Base-by-base conservation (phyloP, 2,888 invertebrate species). In the Tryphoninae sp. region DNA sequence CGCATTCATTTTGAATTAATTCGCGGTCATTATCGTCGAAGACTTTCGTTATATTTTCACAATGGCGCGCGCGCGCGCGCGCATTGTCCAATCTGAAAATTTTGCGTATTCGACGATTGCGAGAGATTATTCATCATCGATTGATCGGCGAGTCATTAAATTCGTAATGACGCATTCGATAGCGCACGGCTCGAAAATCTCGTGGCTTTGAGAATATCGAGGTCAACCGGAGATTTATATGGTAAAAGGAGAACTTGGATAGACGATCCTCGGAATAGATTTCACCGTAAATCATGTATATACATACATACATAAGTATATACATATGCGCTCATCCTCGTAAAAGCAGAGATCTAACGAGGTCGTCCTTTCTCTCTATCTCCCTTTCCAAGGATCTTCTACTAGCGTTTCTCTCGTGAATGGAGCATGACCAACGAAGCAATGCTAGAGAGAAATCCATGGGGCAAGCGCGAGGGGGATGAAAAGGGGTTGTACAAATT, bases 331-430 rank as follows among this genome's bases (percentile, higher is more conserved):
- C 64, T 55, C 22, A 22, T 49, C 42, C 53, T 73, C 67, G 68
- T 74, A 74, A 69, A 64, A 13, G 51, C 58, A 22, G 13, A 73
- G 58, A 65, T 74, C 73, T 74, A 74, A 79, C 74, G 58, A 79
- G 69, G 59, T 80, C 71, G 33, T 33, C 33, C 33, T 33, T 33
- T 58, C 51, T 59, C 51, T 65, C 75, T 33, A 4, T 13, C 45
- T 45, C 45, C 13, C 45, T 69, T 55, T 65, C 26, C 58, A 58
- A 77, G 45, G 64, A 73, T 64, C 45, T 59, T 75, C 45, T 51
- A 26, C 58, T 61, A 58, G 65, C 42, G 42, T 68, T 33, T 68
- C 59, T 59, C 67, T 26, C 59, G 45, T 69, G 64, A 61, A 72
- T 76, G 26, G 62, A 42, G 58, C 42, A 45, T 51, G 68, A 26